Evolutionary conservation across 2,888 invertebrate genomes (phyloP).

Genomic region (Aproaerema taeniolella): DNA sequence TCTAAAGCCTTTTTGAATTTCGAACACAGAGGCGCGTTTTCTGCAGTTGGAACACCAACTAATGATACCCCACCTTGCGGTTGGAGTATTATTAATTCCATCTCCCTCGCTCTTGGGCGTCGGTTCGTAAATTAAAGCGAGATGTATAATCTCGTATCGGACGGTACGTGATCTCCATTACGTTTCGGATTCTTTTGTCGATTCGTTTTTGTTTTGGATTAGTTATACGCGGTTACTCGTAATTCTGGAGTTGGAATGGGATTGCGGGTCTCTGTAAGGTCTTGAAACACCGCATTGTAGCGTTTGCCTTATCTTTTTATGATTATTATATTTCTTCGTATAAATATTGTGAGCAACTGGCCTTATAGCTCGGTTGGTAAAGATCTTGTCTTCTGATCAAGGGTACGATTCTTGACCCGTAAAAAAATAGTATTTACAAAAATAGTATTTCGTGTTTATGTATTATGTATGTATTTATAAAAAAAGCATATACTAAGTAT

Average conservation of each 20-base stretch:
- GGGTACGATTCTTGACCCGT: too few species aligned
- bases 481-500: too few species aligned
- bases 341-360: too few species aligned
- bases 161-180: conserved; percentile 73
- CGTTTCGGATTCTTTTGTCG: conserved; percentile 63
- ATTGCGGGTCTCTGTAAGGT: neutral
- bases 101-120: conserved; percentile 53
- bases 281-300: neutral
- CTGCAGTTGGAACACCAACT: conserved; percentile 47
- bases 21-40: neutral
- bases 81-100: conserved; percentile 63
- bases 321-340: too few species aligned
- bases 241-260: conserved; percentile 30
- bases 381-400: too few species aligned
- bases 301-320: too few species aligned
- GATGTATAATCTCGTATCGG: conserved; percentile 54
- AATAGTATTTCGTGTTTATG: too few species aligned
- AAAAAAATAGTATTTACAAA: too few species aligned
- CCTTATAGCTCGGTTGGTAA: too few species aligned
- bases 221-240: conserved; percentile 48
- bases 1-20: too few species aligned
- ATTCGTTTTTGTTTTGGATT: conserved; percentile 50
- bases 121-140: conserved; percentile 52
- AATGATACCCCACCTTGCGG: conserved; percentile 68
- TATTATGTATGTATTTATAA: too few species aligned